A percentile compares a stretch with the other conserved stretches of the same genome.
Conservation (phyloP, 2,113 vertebrate species). For the Charadrius vociferus region DNA sequence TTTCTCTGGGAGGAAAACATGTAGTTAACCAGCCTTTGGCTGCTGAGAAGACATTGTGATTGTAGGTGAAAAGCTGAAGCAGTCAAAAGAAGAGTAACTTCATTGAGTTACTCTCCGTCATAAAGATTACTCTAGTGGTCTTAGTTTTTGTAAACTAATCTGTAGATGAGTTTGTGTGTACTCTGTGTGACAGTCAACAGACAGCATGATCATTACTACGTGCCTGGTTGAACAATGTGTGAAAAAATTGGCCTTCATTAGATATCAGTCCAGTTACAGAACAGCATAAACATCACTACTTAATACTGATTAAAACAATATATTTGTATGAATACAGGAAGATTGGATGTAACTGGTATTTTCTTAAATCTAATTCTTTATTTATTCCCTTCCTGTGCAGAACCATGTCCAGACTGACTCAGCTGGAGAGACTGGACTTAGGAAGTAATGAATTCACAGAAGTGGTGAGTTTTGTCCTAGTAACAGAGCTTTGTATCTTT, state of each 20-base stretch:
- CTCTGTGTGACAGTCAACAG: not conserved
- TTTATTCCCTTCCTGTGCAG: constrained; percentile 72
- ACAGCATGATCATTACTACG: not conserved
- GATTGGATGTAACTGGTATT: not conserved
- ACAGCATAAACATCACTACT: not conserved
- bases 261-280: not conserved
- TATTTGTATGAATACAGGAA: not conserved
- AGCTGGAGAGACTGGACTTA: constrained; percentile 95
- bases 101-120: not conserved
- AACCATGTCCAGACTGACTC: constrained; percentile 97
- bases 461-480: constrained; percentile 77
- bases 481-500: not conserved
- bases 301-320: not conserved
- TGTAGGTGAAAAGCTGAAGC: not conserved
- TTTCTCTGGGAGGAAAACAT: not conserved
- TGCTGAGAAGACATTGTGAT: not conserved
- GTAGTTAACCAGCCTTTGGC: not conserved
- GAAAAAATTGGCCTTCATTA: not conserved
- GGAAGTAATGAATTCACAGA: constrained; percentile 99
- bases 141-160: not conserved
- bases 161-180: not conserved
- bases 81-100: not conserved
- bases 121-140: not conserved
- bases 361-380: constrained; percentile 29
- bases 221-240: not conserved